Percentiles rank a stretch among this genome's conserved stretches.
Conservation (phyloP, 2,888 invertebrate species). For the Coremacera marginata region DNA sequence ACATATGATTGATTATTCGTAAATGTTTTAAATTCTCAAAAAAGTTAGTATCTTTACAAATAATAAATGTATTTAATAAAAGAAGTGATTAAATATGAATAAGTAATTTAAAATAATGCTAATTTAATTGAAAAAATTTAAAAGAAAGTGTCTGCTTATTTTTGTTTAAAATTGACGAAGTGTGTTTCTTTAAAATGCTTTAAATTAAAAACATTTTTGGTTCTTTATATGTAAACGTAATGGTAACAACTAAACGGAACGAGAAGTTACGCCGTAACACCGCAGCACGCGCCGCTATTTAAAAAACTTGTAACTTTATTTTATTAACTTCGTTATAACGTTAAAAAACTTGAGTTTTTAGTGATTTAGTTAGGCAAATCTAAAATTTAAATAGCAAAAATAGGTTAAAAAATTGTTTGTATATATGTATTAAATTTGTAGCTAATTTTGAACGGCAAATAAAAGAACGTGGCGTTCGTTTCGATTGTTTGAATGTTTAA, state of each 20-base stretch:
- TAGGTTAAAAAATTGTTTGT: not conserved
- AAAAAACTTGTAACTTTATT: slow-evolving; percentile 1
- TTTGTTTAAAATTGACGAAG: slow-evolving; percentile 66
- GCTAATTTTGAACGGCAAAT: slow-evolving; percentile 60
- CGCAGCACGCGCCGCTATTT: slow-evolving; percentile 53
- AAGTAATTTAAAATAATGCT: slow-evolving; percentile 42
- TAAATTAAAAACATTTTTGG: not conserved
- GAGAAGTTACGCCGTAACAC: slow-evolving; percentile 45
- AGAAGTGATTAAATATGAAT: slow-evolving; percentile 13
- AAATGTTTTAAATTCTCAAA: slow-evolving; percentile 13
- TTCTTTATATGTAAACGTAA: slow-evolving; percentile 7
- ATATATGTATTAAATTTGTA: slow-evolving; percentile 50
- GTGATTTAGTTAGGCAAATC: not conserved
- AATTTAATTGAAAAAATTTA: slow-evolving; percentile 40
- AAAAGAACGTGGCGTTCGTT: slow-evolving; percentile 52
- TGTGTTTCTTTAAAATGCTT: slow-evolving; percentile 54
- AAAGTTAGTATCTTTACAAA: slow-evolving; percentile 27
- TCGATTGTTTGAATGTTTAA: not conserved
- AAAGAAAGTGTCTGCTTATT: slow-evolving; percentile 27
- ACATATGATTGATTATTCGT: not conserved
- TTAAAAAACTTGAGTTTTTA: not conserved
- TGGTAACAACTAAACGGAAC: slow-evolving; percentile 40
- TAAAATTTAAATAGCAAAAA: not conserved
- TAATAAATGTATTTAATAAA: slow-evolving; percentile 15
- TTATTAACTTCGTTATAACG: not conserved